phyloP scores from a whole-genome alignment of 2,888 invertebrate species.

The Ceratothoa steindachneri region DNA sequence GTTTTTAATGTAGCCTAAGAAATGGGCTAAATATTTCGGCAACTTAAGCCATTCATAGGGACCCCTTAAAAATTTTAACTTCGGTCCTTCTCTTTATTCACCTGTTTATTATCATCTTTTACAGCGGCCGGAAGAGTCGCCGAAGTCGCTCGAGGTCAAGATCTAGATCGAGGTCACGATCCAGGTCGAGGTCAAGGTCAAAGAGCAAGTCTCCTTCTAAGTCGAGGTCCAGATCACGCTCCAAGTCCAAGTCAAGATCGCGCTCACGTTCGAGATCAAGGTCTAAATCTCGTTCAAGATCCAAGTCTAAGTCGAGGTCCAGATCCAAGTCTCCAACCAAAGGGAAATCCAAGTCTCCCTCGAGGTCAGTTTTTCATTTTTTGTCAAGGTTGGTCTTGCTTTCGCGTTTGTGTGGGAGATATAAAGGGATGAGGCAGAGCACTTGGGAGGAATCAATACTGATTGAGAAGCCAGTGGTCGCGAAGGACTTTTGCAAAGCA shows the following conservation, averaged over 20 bases:
- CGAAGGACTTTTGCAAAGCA: no score
- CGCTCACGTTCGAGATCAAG: not conserved
- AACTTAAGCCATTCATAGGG: no score
- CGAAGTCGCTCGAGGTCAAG: not conserved
- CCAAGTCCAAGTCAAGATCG: not conserved
- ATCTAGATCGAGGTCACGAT: not conserved
- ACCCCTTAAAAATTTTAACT: no score
- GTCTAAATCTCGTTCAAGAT: not conserved
- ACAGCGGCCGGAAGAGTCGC: not conserved
- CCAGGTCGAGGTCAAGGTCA: not conserved
- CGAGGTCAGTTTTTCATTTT: not conserved
- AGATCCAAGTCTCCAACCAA: not conserved
- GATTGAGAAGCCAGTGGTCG: no score
- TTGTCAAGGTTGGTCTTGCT: no score
- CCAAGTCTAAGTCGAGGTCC: not conserved
- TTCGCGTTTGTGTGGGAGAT: no score
- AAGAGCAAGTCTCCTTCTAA: not conserved
- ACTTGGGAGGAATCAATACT: no score
- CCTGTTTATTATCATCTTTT: not conserved
- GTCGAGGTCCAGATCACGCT: not conserved
- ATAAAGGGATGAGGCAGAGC: no score
- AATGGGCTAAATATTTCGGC: not conserved
- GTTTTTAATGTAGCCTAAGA: no score
- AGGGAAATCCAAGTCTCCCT: not conserved
- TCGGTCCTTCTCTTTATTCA: no score